Evolutionary conservation across 1,140 invertebrate species (phyloP).

Genomic region (Asbolus verrucosus): DNA sequence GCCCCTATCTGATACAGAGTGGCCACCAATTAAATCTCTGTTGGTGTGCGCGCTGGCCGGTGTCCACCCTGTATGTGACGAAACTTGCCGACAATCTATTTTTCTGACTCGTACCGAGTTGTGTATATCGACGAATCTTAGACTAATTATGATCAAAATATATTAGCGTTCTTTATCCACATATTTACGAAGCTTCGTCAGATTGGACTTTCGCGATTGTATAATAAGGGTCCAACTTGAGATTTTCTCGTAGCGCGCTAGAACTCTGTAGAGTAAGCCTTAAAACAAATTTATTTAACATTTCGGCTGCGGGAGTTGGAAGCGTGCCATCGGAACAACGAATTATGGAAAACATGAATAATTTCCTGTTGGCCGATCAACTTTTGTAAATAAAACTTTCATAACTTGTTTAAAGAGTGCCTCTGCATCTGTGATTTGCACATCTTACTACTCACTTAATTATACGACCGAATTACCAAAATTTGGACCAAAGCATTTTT

Average conservation of each 20-base stretch:
- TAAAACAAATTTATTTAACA: conserved; percentile 27
- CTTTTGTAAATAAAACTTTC: conserved; percentile 25
- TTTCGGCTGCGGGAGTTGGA: conserved; percentile 16
- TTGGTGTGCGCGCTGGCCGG: background rate
- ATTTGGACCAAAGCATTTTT: conserved; percentile 25
- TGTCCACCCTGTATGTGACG: conserved; percentile 2
- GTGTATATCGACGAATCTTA: conserved; percentile 27
- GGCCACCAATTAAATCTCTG: background rate
- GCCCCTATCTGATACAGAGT: background rate
- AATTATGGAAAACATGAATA: too few relatives aligned
- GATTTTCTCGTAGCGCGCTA: conserved; percentile 31
- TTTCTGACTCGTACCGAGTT: conserved; percentile 36
- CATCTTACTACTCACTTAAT: conserved; percentile 39
- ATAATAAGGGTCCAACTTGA: conserved; percentile 12
- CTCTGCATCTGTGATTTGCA: conserved; percentile 54
- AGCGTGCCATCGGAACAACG: conserved; percentile 24
- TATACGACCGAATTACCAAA: conserved; percentile 50
- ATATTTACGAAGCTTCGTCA: conserved; percentile 12
- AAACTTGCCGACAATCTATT: conserved; percentile 40
- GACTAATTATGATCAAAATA: conserved; percentile 18
- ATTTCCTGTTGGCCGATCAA: background rate
- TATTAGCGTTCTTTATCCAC: conserved; percentile 11
- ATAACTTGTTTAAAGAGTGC: conserved; percentile 48
- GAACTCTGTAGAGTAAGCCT: conserved; percentile 33
- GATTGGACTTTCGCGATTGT: conserved; percentile 15